Percentiles rank a stretch among this genome's conserved stretches.
These are phyloP conservation scores for Pandemis cinnamomeana DNA, from an alignment of 2,888 invertebrate species.

Conservation along the genomic window DNA sequence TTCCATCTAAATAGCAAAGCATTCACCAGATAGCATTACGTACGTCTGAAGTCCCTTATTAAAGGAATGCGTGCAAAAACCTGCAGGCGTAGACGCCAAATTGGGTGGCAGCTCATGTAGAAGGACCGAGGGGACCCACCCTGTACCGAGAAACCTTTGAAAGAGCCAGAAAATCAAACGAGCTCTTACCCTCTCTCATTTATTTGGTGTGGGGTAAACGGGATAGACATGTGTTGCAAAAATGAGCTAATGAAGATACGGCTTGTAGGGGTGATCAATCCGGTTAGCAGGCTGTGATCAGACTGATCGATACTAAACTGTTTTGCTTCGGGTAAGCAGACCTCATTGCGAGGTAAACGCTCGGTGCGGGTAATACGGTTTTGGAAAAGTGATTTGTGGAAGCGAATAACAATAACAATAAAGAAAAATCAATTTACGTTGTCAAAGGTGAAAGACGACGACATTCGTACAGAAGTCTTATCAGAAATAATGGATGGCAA, in stretches of 20 bases:
- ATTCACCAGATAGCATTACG: slow-evolving; percentile 52
- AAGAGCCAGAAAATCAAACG: slow-evolving; percentile 8
- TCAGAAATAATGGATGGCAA: slow-evolving; percentile 18
- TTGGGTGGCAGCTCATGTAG: slow-evolving; percentile 68
- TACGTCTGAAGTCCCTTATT: slow-evolving; percentile 54
- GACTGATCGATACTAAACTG: slow-evolving; percentile 42
- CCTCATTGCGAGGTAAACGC: slow-evolving; percentile 35
- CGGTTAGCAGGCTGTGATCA: slow-evolving; percentile 55
- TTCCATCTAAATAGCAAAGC: slow-evolving; percentile 38
- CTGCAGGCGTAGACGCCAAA: slow-evolving; percentile 63
- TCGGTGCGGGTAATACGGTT: slow-evolving; percentile 16
- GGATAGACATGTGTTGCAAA: slow-evolving; percentile 23
- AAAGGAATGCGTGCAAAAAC: slow-evolving; percentile 70
- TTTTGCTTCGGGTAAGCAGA: slow-evolving; percentile 39
- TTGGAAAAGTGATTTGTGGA: background rate
- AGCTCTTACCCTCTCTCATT: slow-evolving; percentile 22
- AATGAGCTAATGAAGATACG: slow-evolving; percentile 10
- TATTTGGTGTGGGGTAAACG: slow-evolving; percentile 17
- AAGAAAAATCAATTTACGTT: background rate
- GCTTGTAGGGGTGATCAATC: slow-evolving; percentile 49
- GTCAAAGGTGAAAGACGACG: background rate
- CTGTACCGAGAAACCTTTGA: slow-evolving; percentile 33
- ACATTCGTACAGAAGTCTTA: slow-evolving; percentile 8
- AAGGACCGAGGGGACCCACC: slow-evolving; percentile 55
- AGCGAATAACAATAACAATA: background rate